phyloP scores from a whole-genome alignment of 2,888 invertebrate species.

The Linnaemya tessellans region DNA sequence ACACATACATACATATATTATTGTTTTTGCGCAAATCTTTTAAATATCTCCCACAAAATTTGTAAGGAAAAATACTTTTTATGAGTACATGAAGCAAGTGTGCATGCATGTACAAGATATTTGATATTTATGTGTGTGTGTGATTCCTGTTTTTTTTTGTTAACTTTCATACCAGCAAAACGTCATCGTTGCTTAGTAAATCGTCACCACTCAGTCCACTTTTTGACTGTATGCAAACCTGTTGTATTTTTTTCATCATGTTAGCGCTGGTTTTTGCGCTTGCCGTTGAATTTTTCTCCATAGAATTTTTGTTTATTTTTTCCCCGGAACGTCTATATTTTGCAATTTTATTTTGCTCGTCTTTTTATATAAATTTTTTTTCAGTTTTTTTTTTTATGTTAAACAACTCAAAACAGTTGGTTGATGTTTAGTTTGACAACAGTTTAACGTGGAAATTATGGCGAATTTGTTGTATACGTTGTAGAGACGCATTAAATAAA shows the following conservation, averaged over 20 bases:
- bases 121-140: not conserved
- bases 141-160: not conserved
- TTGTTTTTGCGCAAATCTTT: conserved; percentile 46
- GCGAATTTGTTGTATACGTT: conserved; percentile 81
- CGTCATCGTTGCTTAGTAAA: conserved; percentile 46
- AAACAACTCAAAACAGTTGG: conserved; percentile 78
- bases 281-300: not conserved
- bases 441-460: conserved; percentile 83
- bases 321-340: conserved; percentile 19
- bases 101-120: no score
- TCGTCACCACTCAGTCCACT: conserved; percentile 59
- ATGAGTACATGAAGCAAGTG: not conserved
- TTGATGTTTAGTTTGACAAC: conserved; percentile 80
- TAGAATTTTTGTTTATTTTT: conserved; percentile 9
- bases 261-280: not conserved
- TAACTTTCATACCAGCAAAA: conserved; percentile 6
- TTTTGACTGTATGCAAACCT: conserved; percentile 47
- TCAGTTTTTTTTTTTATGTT: no score
- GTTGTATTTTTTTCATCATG: conserved; percentile 20
- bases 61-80: not conserved
- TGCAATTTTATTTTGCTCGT: conserved; percentile 19
- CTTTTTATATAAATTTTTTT: conserved; percentile 16
- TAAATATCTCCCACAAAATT: conserved; percentile 26
- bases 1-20: not conserved
- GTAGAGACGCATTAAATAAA: conserved; percentile 58